phyloP scores from a whole-genome alignment of 2,888 invertebrate genomes.

The Pseudococcus longispinus region DNA sequence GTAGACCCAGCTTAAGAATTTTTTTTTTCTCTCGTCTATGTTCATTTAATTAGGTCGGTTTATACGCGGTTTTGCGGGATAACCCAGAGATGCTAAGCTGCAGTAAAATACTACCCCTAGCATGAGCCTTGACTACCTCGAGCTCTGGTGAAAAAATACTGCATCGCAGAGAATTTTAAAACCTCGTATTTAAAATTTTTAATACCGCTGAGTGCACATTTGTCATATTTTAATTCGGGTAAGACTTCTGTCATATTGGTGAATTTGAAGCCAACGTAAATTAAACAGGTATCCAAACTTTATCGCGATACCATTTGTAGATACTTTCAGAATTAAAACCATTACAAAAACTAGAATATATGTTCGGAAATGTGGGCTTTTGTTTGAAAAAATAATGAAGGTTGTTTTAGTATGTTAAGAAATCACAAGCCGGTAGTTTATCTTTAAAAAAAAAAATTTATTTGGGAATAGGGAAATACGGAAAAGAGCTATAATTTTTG shows the following conservation, averaged over 20 bases:
- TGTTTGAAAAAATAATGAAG: neutral
- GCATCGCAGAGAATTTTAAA: neutral
- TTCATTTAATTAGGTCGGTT: conserved; percentile 1
- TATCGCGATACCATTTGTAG: neutral
- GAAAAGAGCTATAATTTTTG: neutral
- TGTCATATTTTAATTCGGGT: neutral
- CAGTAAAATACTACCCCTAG: neutral
- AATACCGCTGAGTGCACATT: neutral
- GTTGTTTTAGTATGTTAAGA: neutral
- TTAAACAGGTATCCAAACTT: neutral
- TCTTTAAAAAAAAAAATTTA: neutral
- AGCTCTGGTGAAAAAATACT: neutral
- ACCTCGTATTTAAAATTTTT: neutral
- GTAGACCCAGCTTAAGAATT: neutral
- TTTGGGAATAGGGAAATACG: neutral
- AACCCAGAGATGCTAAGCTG: neutral
- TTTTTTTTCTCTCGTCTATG: neutral
- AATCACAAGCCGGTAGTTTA: neutral
- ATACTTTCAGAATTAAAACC: neutral
- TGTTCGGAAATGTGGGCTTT: neutral
- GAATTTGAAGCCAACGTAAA: neutral
- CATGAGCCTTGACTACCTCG: neutral
- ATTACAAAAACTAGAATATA: neutral
- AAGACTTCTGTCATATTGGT: neutral
- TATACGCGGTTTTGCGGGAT: neutral